A percentile compares a stretch with the other conserved stretches of the same genome.
These are phyloP conservation scores for Lasius platythorax DNA, from an alignment of 2,888 invertebrate genomes.

Conservation along the genomic window DNA sequence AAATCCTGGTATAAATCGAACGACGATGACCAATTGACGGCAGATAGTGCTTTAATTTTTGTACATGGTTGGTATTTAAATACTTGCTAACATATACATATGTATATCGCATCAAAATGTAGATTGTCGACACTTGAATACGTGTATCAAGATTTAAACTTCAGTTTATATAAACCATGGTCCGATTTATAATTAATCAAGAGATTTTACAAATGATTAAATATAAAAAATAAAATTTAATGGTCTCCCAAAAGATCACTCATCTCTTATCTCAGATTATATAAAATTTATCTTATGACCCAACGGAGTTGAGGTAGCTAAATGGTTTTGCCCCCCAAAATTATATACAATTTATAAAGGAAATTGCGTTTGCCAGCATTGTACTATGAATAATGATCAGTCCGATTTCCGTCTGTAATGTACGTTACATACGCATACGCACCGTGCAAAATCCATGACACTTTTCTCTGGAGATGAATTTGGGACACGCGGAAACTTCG, in stretches of 20 bases:
- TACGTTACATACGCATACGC: neutral
- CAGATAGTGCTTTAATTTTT: slow-evolving; percentile 34
- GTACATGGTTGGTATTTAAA: neutral
- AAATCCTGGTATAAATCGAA: slow-evolving; percentile 62
- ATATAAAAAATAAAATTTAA: neutral
- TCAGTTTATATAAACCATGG: neutral
- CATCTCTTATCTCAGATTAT: neutral
- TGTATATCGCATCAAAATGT: neutral
- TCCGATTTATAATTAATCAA: neutral
- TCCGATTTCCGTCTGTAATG: slow-evolving; percentile 54
- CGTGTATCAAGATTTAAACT: neutral
- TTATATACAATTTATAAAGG: neutral
- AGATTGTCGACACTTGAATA: neutral
- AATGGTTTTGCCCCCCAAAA: slow-evolving; percentile 5
- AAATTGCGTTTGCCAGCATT: slow-evolving; percentile 41
- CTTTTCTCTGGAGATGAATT: slow-evolving; percentile 46
- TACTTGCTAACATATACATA: neutral
- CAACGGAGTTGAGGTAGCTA: neutral
- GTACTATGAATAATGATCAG: slow-evolving; percentile 66
- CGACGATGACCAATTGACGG: slow-evolving; percentile 45
- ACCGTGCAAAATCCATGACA: slow-evolving; percentile 14
- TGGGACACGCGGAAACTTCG: slow-evolving; percentile 65
- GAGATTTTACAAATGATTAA: neutral
- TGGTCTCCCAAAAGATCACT: neutral
- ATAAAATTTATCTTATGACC: slow-evolving; percentile 14